Base-by-base conservation (phyloP, 2,888 invertebrate species). In the Trachelus troglodyta region DNA sequence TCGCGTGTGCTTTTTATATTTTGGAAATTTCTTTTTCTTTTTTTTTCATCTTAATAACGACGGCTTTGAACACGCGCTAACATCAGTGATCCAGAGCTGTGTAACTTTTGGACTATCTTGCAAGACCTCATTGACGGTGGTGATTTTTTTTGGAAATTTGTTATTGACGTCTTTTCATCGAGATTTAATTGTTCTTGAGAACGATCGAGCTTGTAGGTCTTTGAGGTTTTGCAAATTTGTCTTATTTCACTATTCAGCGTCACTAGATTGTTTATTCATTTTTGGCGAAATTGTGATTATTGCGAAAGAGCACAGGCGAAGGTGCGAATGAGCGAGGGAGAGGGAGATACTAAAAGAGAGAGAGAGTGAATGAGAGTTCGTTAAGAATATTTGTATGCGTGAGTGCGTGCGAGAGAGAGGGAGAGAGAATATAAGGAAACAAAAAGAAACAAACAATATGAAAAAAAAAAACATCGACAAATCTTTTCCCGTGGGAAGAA, bases 361-460 rank as follows among this genome's bases (percentile, higher is more conserved):
- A 35, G 35, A 35, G 35, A 35, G 35, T 12, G 35, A 35, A 56
- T 56, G 23, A 56, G 56, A 56, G 23, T 23, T 15, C 23, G 56
- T 56, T 56, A 56, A 56, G 56, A 56, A 56, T 56, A 23, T 56
- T 6, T 56, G 56, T 23, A 23, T 56, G 40, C 40, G 23, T 6
- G 15, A 6, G 23, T 56, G 40, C 2, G 40, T 40, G 40, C 2
- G 56, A 40, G 40, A 6, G 40, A 77, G 37, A 11, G 31, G 35
- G 40, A 76, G 33, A 68, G 73, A 81, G 68, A 30, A 73, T 34
- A 69, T 37, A 78, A 74, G 69, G 74, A 74, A 81, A 75, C 34
- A 34, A 69, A 78, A 73, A 74, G 15, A 71, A 71, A 31, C 31
- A 71, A 71, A 33, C 23, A 30, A 56, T 56, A 77, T 76, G 77